Evolutionary conservation across 2,888 invertebrate genomes (phyloP).

Genomic region (Imbricaverruca yamaguchii): DNA sequence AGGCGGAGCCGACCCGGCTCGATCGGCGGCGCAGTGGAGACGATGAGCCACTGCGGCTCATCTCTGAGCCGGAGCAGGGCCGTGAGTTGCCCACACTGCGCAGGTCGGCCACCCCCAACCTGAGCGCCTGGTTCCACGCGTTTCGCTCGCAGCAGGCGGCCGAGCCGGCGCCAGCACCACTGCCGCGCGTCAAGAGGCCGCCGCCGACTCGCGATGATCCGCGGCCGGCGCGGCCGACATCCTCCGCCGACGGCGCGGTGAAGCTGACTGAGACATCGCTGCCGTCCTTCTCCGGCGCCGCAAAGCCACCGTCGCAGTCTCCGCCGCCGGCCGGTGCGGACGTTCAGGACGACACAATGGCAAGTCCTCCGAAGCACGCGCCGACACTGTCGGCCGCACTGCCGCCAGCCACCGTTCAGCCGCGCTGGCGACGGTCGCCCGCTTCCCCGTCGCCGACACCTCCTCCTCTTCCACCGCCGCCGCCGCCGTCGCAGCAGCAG

Average conservation of each 20-base stretch:
- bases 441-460: neutral
- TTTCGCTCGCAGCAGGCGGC: constrained; percentile 78
- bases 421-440: neutral
- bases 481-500: neutral
- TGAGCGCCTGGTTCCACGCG: constrained; percentile 87
- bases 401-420: too few relatives aligned
- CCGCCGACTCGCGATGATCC: too few relatives aligned
- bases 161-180: constrained; percentile 51
- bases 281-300: neutral
- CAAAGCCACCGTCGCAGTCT: too few relatives aligned
- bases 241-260: neutral
- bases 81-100: constrained; percentile 37
- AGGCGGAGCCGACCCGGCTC: neutral
- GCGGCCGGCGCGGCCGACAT: neutral
- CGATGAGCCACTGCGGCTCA: constrained; percentile 4
- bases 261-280: neutral
- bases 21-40: neutral
- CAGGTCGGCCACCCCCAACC: constrained; percentile 69
- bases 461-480: neutral
- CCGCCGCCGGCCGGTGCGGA: too few relatives aligned
- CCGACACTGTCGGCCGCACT: too few relatives aligned
- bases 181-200: neutral
- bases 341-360: too few relatives aligned
- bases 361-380: too few relatives aligned
- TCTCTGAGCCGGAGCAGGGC: neutral